Conservation (phyloP, 2,113 vertebrate genomes). For the Tachuris rubrigastra region DNA sequence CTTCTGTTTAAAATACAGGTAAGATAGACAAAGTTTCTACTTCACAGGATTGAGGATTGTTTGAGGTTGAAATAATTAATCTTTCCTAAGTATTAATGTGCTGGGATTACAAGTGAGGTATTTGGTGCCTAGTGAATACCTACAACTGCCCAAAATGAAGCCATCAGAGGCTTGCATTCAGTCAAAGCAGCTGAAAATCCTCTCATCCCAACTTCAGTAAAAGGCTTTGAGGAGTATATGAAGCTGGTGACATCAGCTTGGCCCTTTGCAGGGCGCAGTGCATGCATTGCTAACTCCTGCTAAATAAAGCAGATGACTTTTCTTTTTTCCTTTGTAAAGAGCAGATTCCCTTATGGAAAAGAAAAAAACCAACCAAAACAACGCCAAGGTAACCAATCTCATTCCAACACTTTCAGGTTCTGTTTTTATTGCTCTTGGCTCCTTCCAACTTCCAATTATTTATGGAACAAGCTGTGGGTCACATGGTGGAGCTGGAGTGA, state of each 20-base stretch:
- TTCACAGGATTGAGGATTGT: background rate
- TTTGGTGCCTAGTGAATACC: background rate
- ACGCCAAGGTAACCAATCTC: background rate
- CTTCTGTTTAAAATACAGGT: background rate
- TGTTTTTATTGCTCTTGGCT: constrained; percentile 17
- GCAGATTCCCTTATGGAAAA: background rate
- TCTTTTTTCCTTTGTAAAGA: constrained; percentile 1
- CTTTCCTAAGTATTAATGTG: background rate
- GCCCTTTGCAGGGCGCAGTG: background rate
- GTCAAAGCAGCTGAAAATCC: background rate
- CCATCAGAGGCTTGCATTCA: background rate
- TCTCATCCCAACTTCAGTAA: background rate
- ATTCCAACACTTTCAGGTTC: constrained; percentile 27
- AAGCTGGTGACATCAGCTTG: constrained; percentile 8
- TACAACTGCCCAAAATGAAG: background rate
- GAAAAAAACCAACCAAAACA: background rate
- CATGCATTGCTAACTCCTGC: background rate
- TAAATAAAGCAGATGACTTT: constrained; percentile 34
- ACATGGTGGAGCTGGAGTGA: constrained; percentile 27
- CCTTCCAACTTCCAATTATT: constrained; percentile 48
- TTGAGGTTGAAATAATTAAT: background rate
- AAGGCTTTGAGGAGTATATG: background rate
- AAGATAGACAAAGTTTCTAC: background rate
- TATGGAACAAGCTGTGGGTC: constrained; percentile 40
- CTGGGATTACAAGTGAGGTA: background rate